Evolutionary conservation across 2,797 vertebrate species (phyloP).

Genomic region (Hemibagrus guttatus): DNA sequence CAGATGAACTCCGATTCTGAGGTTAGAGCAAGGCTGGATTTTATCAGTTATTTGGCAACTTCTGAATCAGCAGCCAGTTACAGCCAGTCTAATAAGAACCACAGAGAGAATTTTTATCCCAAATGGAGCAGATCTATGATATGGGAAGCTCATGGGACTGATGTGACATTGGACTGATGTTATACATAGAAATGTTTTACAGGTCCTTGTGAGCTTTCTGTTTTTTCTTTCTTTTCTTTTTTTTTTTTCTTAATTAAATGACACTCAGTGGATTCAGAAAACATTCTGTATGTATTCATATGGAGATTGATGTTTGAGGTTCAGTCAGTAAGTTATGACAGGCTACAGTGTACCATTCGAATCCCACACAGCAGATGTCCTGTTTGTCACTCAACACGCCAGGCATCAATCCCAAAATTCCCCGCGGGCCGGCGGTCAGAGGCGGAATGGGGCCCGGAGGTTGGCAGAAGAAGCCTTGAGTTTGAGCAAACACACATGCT

Average conservation of each 20-base stretch:
- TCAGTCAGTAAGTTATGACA: background rate
- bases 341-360: constrained; percentile 68
- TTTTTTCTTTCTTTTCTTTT: too few relatives aligned
- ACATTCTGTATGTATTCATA: background rate
- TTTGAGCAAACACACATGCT: background rate
- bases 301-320: background rate
- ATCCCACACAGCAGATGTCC: constrained; percentile 79
- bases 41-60: background rate
- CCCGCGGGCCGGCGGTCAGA: constrained; percentile 23
- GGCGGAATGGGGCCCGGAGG: background rate
- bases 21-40: background rate
- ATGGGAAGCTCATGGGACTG: background rate
- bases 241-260: background rate
- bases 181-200: background rate
- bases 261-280: background rate
- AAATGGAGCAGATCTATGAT: background rate
- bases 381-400: constrained; percentile 51
- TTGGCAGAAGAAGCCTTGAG: constrained; percentile 9
- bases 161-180: background rate
- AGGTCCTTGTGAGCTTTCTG: background rate
- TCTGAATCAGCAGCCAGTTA: background rate
- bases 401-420: constrained; percentile 36
- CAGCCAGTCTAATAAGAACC: background rate
- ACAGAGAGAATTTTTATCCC: background rate
- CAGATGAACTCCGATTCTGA: background rate